These are phyloP conservation scores for Thermophis baileyi DNA, from an alignment of 2,113 vertebrate genomes.

Conservation along the genomic window DNA sequence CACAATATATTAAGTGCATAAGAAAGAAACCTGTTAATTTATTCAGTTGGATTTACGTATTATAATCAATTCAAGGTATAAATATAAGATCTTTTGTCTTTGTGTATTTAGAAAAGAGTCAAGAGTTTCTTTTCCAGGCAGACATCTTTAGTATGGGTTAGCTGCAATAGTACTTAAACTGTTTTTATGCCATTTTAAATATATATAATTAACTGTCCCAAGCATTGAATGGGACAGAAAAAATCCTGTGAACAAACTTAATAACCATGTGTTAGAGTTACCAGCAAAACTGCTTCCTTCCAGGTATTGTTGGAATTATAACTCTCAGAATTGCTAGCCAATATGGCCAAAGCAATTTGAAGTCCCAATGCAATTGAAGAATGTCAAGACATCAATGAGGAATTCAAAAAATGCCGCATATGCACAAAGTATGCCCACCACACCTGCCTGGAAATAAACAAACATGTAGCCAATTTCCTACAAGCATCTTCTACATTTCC, in stretches of 20 bases:
- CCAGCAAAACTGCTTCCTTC: neutral
- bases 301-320: neutral
- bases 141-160: neutral
- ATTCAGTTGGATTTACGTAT: neutral
- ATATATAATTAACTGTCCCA: neutral
- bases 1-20: neutral
- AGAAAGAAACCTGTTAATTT: neutral
- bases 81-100: constrained; percentile 56
- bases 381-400: neutral
- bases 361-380: neutral
- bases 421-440: too few species aligned
- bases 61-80: neutral
- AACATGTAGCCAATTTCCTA: too few species aligned
- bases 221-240: neutral
- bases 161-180: neutral
- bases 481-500: too few species aligned
- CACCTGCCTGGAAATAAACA: too few species aligned
- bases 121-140: neutral
- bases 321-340: neutral
- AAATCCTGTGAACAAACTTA: neutral
- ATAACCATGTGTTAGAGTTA: neutral
- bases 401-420: too few species aligned
- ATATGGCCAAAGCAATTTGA: neutral
- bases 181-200: neutral
- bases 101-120: constrained; percentile 45